Evolutionary conservation across 2,113 vertebrate genomes (phyloP), one percentile per base, ranked within the genome.

Genomic region (Zosterops lateralis): DNA sequence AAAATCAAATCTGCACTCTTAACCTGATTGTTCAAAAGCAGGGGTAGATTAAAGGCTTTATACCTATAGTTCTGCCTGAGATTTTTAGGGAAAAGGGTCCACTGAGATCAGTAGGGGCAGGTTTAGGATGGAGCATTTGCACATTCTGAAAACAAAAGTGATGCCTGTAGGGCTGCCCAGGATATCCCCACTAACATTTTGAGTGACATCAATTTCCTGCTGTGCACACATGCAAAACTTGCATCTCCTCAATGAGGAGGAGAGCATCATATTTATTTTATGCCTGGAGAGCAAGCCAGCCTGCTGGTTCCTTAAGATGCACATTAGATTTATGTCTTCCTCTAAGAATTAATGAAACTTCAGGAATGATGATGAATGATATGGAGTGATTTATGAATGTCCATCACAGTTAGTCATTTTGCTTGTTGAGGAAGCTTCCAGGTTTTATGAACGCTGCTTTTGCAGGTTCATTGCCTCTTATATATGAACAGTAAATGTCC

Each of bases 271-370:
- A 45, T 92, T 61, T 89, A 48, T 87, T 87, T 81, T 64, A 62
- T 81, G 68, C 51, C 61, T 66, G 62, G 29, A 91, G 51, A 73
- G 50, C 45, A 79, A 83, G 38, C 16, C 50, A 94, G 29, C 20
- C 20, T 91, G 51, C 38, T 92, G 54, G 25, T 25, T 92, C 45
- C 54, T 89, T 67, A 74, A 66, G 68, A 77, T 68, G 71, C 51
- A 65, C 14, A 56, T 84, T 93, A 73, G 29, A 54, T 75, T 90
- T 78, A 78, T 64, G 31, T 12, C 54, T 95, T 93, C 54, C 54
- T 75, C 64, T 89, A 87, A 66, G 68, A 94, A 93, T 87, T 91
- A 94, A 91, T 96, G 71, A 92, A 93, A 81, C 71, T 81, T 85
- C 44, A 77, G 75, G 89, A 93, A 84, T 76, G 50, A 91, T 62